Conservation (phyloP, 92 coral and sea anemone species). For the Palythoa heliodiscus region DNA sequence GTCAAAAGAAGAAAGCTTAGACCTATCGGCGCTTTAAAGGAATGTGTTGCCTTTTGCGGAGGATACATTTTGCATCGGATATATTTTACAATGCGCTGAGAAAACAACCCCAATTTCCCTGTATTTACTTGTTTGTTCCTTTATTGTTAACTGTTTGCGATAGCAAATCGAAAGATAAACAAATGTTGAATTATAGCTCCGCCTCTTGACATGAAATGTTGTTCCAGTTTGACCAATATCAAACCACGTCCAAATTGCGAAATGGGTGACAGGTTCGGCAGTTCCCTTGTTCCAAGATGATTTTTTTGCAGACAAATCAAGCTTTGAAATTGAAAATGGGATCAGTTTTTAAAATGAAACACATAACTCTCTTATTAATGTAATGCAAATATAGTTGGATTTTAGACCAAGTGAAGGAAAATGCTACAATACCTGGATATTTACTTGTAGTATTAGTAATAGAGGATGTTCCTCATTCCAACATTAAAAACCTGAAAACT, state of each 20-base stretch:
- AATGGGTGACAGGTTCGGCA: constrained; percentile 7
- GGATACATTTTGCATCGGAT: neutral
- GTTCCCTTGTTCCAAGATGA: neutral
- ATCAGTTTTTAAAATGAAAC: too few relatives aligned
- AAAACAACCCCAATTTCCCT: constrained; percentile 21
- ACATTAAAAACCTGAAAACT: neutral
- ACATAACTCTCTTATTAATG: too few relatives aligned
- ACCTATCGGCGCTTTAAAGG: constrained; percentile 23
- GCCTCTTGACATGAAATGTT: constrained; percentile 1
- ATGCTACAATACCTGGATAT: neutral
- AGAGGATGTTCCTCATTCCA: neutral
- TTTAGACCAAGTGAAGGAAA: neutral
- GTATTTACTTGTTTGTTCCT: constrained; percentile 31
- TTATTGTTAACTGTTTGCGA: constrained; percentile 19
- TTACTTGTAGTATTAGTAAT: neutral
- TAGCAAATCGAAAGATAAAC: constrained; percentile 29
- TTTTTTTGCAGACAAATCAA: neutral
- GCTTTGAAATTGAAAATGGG: neutral
- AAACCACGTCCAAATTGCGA: neutral
- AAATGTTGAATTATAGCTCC: constrained; percentile 6
- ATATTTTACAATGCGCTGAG: neutral
- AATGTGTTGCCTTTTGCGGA: neutral
- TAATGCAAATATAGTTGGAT: too few relatives aligned
- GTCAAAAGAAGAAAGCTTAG: constrained; percentile 27
- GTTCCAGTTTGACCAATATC: neutral